These are phyloP conservation scores for Chlorodrepanis virens DNA, from an alignment of 2,113 vertebrate species.

Conservation along the genomic window DNA sequence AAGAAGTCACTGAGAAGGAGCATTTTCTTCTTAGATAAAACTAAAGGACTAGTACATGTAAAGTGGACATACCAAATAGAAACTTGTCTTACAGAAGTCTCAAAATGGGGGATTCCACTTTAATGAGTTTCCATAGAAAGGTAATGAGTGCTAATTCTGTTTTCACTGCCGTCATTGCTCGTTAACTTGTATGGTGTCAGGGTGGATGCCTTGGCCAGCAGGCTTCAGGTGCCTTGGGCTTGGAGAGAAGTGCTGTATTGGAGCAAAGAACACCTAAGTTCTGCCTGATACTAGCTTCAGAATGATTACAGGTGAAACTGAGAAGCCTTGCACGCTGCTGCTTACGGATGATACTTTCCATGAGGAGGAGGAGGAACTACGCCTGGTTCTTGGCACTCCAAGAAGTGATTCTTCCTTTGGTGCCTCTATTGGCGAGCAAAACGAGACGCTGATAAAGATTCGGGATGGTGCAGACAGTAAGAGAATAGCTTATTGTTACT, in stretches of 20 bases:
- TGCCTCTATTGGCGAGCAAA: constrained; percentile 85
- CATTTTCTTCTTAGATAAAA: not conserved
- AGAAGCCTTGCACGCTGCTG: constrained; percentile 82
- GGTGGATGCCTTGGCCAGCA: not conserved
- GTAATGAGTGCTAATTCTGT: not conserved
- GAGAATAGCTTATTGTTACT: constrained; percentile 5
- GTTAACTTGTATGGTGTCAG: not conserved
- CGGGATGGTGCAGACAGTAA: constrained; percentile 89
- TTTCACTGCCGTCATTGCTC: not conserved
- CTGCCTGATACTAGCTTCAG: constrained; percentile 3
- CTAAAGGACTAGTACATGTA: not conserved
- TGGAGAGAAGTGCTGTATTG: not conserved
- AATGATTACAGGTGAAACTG: constrained; percentile 83
- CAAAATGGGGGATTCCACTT: not conserved
- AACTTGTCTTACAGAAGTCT: not conserved
- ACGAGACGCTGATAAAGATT: constrained; percentile 90
- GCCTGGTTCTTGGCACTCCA: constrained; percentile 88
- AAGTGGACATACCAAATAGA: not conserved
- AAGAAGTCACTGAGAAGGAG: not conserved
- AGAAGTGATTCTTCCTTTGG: constrained; percentile 87
- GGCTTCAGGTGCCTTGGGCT: not conserved
- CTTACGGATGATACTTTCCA: constrained; percentile 84
- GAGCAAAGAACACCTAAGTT: not conserved
- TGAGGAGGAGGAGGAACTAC: constrained; percentile 88
- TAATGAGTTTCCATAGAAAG: not conserved